phyloP scores from a whole-genome alignment of 2,888 invertebrate species.

The Vandiemenella viatica region DNA sequence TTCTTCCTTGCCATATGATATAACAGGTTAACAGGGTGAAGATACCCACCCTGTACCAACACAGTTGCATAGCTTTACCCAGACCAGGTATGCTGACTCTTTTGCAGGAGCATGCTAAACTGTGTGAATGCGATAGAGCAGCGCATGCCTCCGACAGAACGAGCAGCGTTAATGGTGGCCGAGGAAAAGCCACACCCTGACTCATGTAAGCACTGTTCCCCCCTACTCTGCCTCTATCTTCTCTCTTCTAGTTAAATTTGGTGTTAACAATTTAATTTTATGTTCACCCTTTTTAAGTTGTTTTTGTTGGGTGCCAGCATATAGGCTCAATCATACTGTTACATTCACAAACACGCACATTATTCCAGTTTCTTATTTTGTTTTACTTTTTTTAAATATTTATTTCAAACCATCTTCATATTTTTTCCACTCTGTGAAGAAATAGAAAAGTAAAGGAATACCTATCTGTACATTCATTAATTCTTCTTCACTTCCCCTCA shows the following conservation, averaged over 20 bases:
- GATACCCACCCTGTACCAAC: too few relatives aligned
- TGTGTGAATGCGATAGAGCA: conserved; percentile 87
- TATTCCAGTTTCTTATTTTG: background rate
- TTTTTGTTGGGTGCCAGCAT: conserved; percentile 7
- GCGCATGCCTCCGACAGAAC: conserved; percentile 68
- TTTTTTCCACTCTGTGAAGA: too few relatives aligned
- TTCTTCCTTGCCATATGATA: too few relatives aligned
- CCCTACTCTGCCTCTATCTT: conserved; percentile 21
- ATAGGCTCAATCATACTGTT: conserved; percentile 1
- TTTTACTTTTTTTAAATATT: background rate
- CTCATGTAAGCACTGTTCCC: conserved; percentile 52
- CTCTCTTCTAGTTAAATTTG: background rate
- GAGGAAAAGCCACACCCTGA: conserved; percentile 66
- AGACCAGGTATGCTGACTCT: conserved; percentile 33
- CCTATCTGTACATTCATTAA: too few relatives aligned
- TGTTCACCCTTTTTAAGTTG: background rate
- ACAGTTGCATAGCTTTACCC: conserved; percentile 33
- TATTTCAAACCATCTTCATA: background rate
- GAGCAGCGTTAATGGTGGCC: conserved; percentile 57
- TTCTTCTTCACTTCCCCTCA: too few relatives aligned
- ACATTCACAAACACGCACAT: conserved; percentile 3
- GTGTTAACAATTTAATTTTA: conserved; percentile 2
- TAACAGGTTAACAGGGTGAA: too few relatives aligned
- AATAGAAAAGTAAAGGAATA: too few relatives aligned
- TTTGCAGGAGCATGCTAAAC: conserved; percentile 86